These are phyloP conservation scores for Drosophila mimica DNA, from an alignment of 2,888 invertebrate genomes.

Conservation along the genomic window DNA sequence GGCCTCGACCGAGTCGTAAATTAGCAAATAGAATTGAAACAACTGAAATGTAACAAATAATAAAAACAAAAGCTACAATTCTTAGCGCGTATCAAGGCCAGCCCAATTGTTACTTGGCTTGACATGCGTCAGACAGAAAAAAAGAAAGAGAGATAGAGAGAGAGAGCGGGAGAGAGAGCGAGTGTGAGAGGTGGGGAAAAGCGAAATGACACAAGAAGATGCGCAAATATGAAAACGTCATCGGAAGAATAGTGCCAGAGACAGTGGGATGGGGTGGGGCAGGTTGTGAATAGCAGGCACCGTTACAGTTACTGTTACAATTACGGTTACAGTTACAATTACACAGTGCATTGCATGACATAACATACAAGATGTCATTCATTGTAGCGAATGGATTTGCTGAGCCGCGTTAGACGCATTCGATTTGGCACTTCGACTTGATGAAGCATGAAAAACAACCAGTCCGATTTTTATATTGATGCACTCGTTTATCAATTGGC, in stretches of 20 bases:
- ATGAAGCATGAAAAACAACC: slow-evolving; percentile 43
- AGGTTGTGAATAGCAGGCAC: background rate
- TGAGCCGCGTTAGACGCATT: slow-evolving; percentile 52
- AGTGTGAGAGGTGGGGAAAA: background rate
- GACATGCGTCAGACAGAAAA: slow-evolving; percentile 10
- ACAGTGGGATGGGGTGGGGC: background rate
- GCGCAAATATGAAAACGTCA: slow-evolving; percentile 6
- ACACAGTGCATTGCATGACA: background rate
- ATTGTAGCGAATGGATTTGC: slow-evolving; percentile 48
- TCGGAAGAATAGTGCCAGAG: background rate
- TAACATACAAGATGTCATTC: slow-evolving; percentile 34
- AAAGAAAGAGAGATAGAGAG: background rate
- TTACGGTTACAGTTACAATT: background rate
- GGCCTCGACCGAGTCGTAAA: slow-evolving; percentile 55
- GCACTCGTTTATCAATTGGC: background rate
- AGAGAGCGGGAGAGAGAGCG: background rate
- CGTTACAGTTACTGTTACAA: background rate
- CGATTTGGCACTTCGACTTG: slow-evolving; percentile 43
- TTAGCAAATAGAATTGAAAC: slow-evolving; percentile 59
- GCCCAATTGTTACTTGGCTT: slow-evolving; percentile 53
- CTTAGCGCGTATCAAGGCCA: slow-evolving; percentile 64
- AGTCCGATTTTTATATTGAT: slow-evolving; percentile 3
- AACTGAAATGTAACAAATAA: slow-evolving; percentile 42
- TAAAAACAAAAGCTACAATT: slow-evolving; percentile 46
- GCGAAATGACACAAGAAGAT: background rate